Conservation (phyloP, 2,113 vertebrate species). For the Catharus minimus region DNA sequence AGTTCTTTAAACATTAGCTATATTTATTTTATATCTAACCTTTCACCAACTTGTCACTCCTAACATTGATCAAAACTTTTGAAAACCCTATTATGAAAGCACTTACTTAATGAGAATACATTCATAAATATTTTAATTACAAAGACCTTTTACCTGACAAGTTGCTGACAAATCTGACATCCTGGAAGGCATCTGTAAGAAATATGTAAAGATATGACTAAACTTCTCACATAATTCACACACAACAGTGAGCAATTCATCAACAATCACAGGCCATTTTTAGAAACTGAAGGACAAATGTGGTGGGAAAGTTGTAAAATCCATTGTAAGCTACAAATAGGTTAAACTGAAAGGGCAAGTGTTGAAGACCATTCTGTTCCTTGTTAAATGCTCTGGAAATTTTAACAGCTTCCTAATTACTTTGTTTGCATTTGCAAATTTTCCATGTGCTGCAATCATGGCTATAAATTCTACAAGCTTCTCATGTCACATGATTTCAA, state of each 20-base stretch:
- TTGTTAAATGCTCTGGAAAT: constrained; percentile 49
- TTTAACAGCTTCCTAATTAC: constrained; percentile 59
- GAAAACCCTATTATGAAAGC: not conserved
- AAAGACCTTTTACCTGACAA: constrained; percentile 86
- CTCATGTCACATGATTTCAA: not conserved
- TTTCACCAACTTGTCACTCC: not conserved
- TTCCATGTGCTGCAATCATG: constrained; percentile 40
- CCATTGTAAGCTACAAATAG: not conserved
- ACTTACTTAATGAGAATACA: not conserved
- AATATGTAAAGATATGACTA: constrained; percentile 16
- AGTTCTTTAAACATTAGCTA: not conserved
- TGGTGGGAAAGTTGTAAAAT: not conserved
- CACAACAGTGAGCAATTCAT: not conserved
- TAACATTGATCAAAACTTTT: not conserved
- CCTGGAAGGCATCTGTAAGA: constrained; percentile 95
- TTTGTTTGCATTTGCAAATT: constrained; percentile 53
- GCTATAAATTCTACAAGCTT: constrained; percentile 32
- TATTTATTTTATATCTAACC: not conserved
- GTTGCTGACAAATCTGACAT: constrained; percentile 99
- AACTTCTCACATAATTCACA: not conserved
- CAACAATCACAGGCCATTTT: not conserved
- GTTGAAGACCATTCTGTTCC: constrained; percentile 17
- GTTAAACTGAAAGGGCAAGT: constrained; percentile 36
- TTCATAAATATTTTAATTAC: not conserved
- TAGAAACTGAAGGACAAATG: not conserved